These are phyloP conservation scores for Emys orbicularis DNA, from an alignment of 2,797 vertebrate genomes.

Conservation along the genomic window DNA sequence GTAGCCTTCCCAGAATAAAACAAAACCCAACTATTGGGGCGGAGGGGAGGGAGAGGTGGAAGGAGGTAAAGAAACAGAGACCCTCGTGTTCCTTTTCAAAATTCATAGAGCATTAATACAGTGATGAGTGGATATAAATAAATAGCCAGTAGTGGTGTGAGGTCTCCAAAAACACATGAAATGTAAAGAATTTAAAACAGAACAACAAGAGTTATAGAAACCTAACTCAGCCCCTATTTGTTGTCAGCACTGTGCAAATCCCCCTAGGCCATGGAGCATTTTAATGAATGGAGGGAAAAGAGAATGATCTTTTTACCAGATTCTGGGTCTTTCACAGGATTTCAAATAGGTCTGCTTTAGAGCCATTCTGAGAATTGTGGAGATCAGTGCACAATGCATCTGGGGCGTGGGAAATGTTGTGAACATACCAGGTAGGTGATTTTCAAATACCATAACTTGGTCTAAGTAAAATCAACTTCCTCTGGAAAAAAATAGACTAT, in stretches of 20 bases:
- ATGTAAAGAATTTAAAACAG: background rate
- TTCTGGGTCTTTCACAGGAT: background rate
- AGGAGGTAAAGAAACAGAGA: background rate
- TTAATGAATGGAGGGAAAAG: background rate
- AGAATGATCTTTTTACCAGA: slow-evolving; percentile 4
- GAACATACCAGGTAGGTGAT: background rate
- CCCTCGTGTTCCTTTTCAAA: background rate
- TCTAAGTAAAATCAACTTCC: slow-evolving; percentile 11
- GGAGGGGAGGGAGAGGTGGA: background rate
- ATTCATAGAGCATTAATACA: background rate
- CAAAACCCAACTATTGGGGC: background rate
- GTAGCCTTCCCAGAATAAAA: slow-evolving; percentile 12
- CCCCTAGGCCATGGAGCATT: background rate
- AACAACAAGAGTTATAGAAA: background rate
- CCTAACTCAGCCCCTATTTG: background rate
- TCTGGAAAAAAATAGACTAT: background rate
- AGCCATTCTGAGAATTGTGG: background rate
- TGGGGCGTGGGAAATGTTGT: background rate
- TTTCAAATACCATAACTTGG: background rate
- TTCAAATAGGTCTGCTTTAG: background rate
- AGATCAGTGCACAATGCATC: background rate
- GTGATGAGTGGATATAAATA: background rate
- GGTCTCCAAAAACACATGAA: background rate
- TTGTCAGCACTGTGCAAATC: background rate
- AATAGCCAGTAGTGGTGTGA: background rate